Base-by-base conservation (phyloP, 2,113 vertebrate species). In the Barbus barbus region DNA sequence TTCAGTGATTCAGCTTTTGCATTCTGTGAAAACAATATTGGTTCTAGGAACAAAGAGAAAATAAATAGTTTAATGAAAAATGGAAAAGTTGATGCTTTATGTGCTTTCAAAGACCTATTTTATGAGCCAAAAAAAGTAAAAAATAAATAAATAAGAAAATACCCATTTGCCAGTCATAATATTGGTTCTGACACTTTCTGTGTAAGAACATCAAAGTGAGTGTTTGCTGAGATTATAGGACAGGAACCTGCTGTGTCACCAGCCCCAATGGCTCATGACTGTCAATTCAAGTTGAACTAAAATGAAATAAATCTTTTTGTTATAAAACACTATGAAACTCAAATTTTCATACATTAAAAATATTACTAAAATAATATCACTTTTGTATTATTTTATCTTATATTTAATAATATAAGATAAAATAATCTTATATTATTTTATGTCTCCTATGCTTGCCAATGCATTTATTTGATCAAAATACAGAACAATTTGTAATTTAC, bases 21-120 rank as follows among this genome's bases (percentile, higher is more conserved):
- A 79, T 63, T 65, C 93, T 94, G 94, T 94, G 60, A 65, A 92
- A 20, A 38, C 33, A 67, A 20, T 65, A 41, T 9, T 31, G 14
- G 26, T 18, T 65, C 28, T 16, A 65, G 14, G 26, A 31, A 65
- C 14, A 44, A 44, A 44, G 9, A 0, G 9, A 44, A 44, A 44
- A 44, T 11, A 44, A 44, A 44, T 44, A 44, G 41, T 44, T 44
- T 44, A 11, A 44, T 44, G 41, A 44, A n/a, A 60, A n/a, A 18
- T 51, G 48, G 16, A 51, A 51, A 18, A 18, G 14, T 51, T 51
- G 16, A 51, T 51, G 48, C 48, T 18, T 18, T 51, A 16, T 48
- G 14, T 51, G 16, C 4, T 51, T 51, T 51, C 48, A 51, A 51
- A 51, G 48, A 18, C 48, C 14, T 51, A 6, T 51, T 18, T 51